phyloP scores from a whole-genome alignment of 2,113 vertebrate species.

The Pseudorasbora parva region DNA sequence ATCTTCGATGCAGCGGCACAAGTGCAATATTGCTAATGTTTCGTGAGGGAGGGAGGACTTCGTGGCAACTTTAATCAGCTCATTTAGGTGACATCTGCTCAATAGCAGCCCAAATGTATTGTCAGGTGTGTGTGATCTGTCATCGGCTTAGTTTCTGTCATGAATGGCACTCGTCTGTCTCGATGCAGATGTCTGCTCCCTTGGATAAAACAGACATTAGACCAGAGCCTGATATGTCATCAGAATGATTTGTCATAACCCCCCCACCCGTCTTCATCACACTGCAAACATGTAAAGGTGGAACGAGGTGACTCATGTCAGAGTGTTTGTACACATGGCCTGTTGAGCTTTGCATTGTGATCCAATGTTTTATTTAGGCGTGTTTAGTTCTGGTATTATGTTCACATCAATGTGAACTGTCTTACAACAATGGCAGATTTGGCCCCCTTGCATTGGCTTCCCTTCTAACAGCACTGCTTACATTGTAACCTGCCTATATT shows the following conservation, averaged over 20 bases:
- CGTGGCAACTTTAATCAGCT: neutral
- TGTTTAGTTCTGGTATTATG: slow-evolving; percentile 23
- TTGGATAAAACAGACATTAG: neutral
- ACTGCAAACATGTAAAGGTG: slow-evolving; percentile 22
- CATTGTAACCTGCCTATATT: slow-evolving; percentile 41
- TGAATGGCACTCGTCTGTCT: neutral
- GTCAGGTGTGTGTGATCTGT: slow-evolving; percentile 34
- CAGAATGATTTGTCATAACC: slow-evolving; percentile 13
- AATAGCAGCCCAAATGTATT: neutral
- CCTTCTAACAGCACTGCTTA: slow-evolving; percentile 39
- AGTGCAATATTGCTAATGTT: slow-evolving; percentile 38
- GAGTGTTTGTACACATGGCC: slow-evolving; percentile 29
- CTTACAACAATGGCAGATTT: neutral
- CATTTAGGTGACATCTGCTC: slow-evolving; percentile 25
- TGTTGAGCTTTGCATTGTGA: slow-evolving; percentile 30
- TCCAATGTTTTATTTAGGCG: neutral
- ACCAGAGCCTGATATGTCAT: slow-evolving; percentile 34
- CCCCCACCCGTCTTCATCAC: neutral
- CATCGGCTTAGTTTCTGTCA: slow-evolving; percentile 11
- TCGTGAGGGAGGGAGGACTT: neutral
- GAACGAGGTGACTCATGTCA: slow-evolving; percentile 33
- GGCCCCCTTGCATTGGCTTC: slow-evolving; percentile 2
- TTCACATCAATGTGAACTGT: slow-evolving; percentile 8
- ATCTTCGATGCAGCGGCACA: neutral
- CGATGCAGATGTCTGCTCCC: slow-evolving; percentile 4